Evolutionary conservation across 2,113 vertebrate genomes (phyloP).

Genomic region (Osmerus eperlanus): DNA sequence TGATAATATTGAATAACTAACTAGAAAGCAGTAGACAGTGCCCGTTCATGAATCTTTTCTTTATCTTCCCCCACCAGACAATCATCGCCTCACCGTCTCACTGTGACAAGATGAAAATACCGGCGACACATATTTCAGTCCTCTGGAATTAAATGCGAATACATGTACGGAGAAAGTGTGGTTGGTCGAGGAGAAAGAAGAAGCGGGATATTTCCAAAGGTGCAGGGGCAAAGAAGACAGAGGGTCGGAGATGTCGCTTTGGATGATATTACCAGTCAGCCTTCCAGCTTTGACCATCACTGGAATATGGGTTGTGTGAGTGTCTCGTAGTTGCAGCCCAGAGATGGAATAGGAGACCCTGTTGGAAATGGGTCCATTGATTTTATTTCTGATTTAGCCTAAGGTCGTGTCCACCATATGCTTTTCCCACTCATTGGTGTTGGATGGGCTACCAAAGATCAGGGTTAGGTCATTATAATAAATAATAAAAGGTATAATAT

Average conservation of each 20-base stretch:
- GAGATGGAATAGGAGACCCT: conserved; percentile 69
- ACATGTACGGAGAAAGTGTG: conserved; percentile 57
- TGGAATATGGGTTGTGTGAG: conserved; percentile 86
- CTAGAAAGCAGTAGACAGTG: conserved; percentile 6
- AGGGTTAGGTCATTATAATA: too few species aligned
- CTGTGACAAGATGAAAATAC: not conserved
- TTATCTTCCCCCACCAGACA: not conserved
- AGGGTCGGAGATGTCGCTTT: conserved; percentile 68
- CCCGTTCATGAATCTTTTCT: not conserved
- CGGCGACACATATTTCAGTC: conserved; percentile 32
- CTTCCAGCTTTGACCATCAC: conserved; percentile 80
- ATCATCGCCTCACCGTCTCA: not conserved
- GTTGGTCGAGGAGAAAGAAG: conserved; percentile 69
- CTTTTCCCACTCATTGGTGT: too few species aligned
- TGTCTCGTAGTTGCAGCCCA: conserved; percentile 28
- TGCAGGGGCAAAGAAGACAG: conserved; percentile 17
- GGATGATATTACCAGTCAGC: conserved; percentile 77
- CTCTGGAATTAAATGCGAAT: conserved; percentile 67
- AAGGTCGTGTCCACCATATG: too few species aligned
- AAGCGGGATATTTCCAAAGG: conserved; percentile 48
- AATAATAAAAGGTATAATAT: too few species aligned
- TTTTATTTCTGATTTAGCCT: too few species aligned
- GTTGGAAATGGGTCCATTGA: conserved; percentile 61
- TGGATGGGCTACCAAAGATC: too few species aligned
- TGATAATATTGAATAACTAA: too few species aligned